Evolutionary conservation across 2,888 invertebrate species (phyloP), one percentile per base, ranked within the genome.

Genomic region (Isoperla grammatica): DNA sequence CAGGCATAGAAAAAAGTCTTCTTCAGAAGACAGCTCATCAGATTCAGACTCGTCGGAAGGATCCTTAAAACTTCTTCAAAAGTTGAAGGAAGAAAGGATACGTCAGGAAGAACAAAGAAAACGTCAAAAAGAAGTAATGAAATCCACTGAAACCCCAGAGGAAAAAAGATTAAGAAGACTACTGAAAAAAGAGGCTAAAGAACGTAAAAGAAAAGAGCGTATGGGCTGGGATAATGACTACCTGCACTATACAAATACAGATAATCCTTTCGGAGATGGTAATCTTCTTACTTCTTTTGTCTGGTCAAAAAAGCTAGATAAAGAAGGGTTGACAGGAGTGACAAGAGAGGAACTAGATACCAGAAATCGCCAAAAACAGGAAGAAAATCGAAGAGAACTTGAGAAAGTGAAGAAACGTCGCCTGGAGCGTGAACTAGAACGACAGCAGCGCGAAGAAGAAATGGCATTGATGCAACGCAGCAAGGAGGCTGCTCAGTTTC

Each of bases 161-260:
- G 95, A 99, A 72, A 98, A 98, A 72, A 72, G 89, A 39, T 74
- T 83, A 2, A 81, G 98, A 17, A 82, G 98, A 45, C 75, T 98
- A 43, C 81, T 82, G 57, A 98, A 97, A 70, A 98, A 97, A 73
- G 89, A 92, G 71, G 87, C 86, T 0, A 97, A 97, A 70, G 95
- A 95, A 73, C 80, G 90, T 1, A 85, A 85, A 63, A 77, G 93
- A 0, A 90, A 95, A 59, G 90, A 94, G 72, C 80, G 92, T 65
- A 95, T 96, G 95, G 96, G 96, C 5, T 96, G 95, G 96, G 96
- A 96, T 73, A 92, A 89, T 65, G 96, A 97, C 73, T 95, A 95
- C 72, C 83, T 95, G 63, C 94, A 95, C 70, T 99, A 98, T 71
- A 97, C 98, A 0, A 96, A 99, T 74, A 90, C 91, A 56, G 97